Evolutionary conservation across 2,888 invertebrate species (phyloP), one percentile per base, ranked within the genome.

Genomic region (Lobophora halterata): DNA sequence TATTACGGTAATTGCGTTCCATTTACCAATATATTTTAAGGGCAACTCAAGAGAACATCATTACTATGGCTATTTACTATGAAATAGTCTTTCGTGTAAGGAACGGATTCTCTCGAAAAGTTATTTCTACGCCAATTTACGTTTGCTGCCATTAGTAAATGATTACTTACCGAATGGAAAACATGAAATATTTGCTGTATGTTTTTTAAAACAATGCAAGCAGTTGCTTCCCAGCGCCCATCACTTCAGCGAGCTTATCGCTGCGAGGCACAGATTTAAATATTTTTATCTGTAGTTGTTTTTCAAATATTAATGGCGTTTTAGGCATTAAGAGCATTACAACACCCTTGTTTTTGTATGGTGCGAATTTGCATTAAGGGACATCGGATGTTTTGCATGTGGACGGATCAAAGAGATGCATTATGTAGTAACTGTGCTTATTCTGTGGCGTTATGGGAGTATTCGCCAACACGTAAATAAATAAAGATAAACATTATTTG

Each of bases 231-330:
- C 34, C 44, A 52, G 46, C 37, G 30, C 7, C 36, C 20, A 37
- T 39, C 46, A 37, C 64, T 62, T 54, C 49, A 52, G 49, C 41
- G 47, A 54, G 65, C 58, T 69, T 61, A 69, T 41, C 52, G 31
- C 41, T 21, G 49, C 48, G 46, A 43, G 45, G 46, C 61, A 19
- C 19, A 55, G 64, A 75, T 79, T 77, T 73, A 67, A 75, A 76
- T 77, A 72, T 71, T 79, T 79, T 80, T 81, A 78, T 79, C 74
- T 78, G 66, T 77, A 79, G 77, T 83, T 78, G 78, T 74, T 79
- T 80, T 71, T 85, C 65, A 83, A 86, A 86, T 86, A 86, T 86
- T 86, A 86, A 87, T 81, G 82, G 74, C 66, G 68, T 71, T 71
- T 67, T 60, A 55, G 54, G 82, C 75, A 78, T 83, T 85, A 83